Conservation (phyloP, 2,113 vertebrate species). For the Lophura nycthemera region DNA sequence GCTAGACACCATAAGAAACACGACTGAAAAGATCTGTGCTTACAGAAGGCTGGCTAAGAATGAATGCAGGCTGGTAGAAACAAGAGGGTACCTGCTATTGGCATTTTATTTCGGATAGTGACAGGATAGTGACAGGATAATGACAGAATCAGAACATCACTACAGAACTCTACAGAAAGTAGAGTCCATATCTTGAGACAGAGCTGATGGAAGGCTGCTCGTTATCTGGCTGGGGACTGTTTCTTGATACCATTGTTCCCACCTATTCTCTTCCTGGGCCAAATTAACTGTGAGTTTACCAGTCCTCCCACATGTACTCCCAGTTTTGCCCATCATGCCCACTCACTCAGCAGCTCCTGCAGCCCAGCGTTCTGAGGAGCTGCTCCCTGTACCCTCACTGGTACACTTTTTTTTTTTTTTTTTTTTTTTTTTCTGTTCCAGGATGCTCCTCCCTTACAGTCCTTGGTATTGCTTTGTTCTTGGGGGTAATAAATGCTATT, state of each 20-base stretch:
- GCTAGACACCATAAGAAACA: not conserved
- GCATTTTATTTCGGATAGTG: not conserved
- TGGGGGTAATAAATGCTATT: not conserved
- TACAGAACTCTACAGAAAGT: not conserved
- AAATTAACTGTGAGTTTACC: not conserved
- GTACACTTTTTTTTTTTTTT: no score
- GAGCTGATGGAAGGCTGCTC: not conserved
- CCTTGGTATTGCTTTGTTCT: not conserved
- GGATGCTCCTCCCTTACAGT: not conserved
- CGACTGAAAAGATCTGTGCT: not conserved
- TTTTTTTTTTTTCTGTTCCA: not conserved
- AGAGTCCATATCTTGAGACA: not conserved
- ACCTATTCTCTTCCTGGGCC: not conserved
- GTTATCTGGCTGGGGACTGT: not conserved
- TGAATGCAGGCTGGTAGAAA: not conserved
- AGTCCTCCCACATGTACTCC: not conserved
- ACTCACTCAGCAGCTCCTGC: not conserved
- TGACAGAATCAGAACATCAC: not conserved
- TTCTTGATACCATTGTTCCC: not conserved
- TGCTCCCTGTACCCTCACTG: not conserved
- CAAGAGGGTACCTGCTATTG: rapidly evolving
- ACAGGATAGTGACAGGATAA: no score
- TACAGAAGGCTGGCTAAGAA: not conserved
- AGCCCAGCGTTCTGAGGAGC: not conserved
- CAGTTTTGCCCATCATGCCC: not conserved